These are phyloP conservation scores for Celastrina argiolus DNA, from an alignment of 2,888 invertebrate species.

Conservation along the genomic window DNA sequence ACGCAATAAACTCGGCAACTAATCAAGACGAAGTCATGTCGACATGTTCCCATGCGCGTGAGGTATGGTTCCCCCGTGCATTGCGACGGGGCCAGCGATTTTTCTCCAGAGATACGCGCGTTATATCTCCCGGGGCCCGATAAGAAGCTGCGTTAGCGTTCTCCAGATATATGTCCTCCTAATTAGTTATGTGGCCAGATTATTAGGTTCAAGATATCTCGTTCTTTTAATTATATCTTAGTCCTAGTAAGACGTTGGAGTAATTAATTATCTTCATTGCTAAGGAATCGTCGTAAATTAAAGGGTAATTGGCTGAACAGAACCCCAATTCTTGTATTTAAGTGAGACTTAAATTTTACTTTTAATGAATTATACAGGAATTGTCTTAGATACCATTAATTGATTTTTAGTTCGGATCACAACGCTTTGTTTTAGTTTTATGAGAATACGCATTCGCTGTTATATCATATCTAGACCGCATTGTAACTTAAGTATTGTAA, in stretches of 20 bases:
- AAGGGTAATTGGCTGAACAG: background rate
- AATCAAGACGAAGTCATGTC: conserved; percentile 22
- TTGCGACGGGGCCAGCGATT: conserved; percentile 53
- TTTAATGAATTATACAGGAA: too few relatives aligned
- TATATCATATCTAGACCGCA: too few relatives aligned
- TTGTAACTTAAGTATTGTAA: too few relatives aligned
- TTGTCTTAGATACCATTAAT: too few relatives aligned
- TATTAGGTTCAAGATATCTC: background rate
- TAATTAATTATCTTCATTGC: background rate
- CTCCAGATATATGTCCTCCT: conserved; percentile 21
- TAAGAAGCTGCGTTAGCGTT: conserved; percentile 20
- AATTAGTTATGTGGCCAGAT: conserved; percentile 7
- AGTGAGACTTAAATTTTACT: too few relatives aligned
- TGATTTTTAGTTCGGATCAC: too few relatives aligned
- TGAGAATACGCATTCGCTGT: too few relatives aligned
- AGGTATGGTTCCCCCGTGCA: conserved; percentile 53
- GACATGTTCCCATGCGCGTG: conserved; percentile 43
- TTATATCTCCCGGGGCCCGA: conserved; percentile 43
- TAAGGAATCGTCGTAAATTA: background rate
- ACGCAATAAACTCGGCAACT: conserved; percentile 12
- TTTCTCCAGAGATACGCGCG: conserved; percentile 57
- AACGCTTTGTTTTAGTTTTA: too few relatives aligned
- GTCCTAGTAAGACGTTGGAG: background rate
- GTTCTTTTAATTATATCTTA: background rate
- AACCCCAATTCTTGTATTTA: too few relatives aligned